These are phyloP conservation scores for Linnaemya tessellans DNA, from an alignment of 2,888 invertebrate genomes.

Conservation along the genomic window DNA sequence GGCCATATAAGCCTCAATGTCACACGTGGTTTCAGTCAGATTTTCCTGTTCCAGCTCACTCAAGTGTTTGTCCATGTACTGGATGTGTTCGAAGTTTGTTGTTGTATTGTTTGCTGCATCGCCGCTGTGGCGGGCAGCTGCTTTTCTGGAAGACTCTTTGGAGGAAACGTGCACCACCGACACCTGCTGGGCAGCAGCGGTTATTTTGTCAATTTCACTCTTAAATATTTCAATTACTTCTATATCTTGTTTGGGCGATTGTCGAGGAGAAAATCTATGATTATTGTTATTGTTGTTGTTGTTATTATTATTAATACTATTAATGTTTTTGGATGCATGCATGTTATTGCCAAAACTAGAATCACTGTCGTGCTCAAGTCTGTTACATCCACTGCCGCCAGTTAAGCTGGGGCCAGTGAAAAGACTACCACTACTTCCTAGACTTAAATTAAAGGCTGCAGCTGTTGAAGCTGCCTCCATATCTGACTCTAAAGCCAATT, in stretches of 20 bases:
- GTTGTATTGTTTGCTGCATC: constrained; percentile 73
- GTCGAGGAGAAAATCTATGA: constrained; percentile 78
- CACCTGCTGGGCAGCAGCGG: constrained; percentile 79
- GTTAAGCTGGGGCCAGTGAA: constrained; percentile 74
- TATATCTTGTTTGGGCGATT: constrained; percentile 83
- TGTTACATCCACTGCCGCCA: constrained; percentile 63
- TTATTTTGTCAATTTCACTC: constrained; percentile 80
- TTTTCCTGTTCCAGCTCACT: constrained; percentile 83
- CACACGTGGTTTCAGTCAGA: constrained; percentile 81
- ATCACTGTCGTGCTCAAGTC: constrained; percentile 55
- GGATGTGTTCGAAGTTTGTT: constrained; percentile 75
- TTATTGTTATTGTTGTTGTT: constrained; percentile 53
- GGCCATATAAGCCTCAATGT: constrained; percentile 83
- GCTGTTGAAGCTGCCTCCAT: constrained; percentile 78
- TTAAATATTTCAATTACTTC: constrained; percentile 83
- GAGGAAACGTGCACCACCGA: constrained; percentile 81
- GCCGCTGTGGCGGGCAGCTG: constrained; percentile 65
- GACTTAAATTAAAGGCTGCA: constrained; percentile 81
- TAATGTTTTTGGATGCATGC: constrained; percentile 59
- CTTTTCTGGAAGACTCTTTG: constrained; percentile 76
- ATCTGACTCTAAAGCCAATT: constrained; percentile 76
- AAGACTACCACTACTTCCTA: constrained; percentile 79
- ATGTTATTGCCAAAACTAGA: constrained; percentile 56
- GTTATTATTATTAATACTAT: constrained; percentile 42
- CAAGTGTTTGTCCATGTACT: constrained; percentile 83